Percentiles rank a stretch among this genome's conserved stretches.
phyloP scores from a whole-genome alignment of 2,888 invertebrate genomes.

The Pristionchus mayeri region DNA sequence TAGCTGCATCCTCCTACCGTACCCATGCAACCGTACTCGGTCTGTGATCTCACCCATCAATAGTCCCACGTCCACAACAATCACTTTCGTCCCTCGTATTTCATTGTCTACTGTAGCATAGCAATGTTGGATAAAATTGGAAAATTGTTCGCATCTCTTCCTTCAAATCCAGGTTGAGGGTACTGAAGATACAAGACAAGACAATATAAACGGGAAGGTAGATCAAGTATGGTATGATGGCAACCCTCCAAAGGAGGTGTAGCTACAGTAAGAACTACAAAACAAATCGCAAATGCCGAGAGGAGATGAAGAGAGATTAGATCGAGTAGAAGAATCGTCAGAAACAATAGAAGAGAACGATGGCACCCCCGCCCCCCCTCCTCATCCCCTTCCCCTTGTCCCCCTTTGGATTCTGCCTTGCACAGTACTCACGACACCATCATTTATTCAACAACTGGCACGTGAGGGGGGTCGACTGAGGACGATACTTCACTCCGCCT shows the following conservation, averaged over 20 bases:
- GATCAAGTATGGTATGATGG: too few relatives aligned
- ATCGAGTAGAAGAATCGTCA: not conserved
- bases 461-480: not conserved
- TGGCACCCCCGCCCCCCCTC: not conserved
- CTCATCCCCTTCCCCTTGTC: not conserved
- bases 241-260: too few relatives aligned
- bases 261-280: too few relatives aligned
- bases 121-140: not conserved
- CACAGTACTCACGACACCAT: conserved; percentile 18
- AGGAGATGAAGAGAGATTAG: not conserved
- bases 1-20: conserved; percentile 13
- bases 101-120: not conserved
- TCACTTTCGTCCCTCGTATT: not conserved
- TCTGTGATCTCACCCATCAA: conserved; percentile 9
- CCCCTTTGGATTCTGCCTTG: not conserved
- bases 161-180: not conserved
- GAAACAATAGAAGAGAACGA: not conserved
- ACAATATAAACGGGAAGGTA: too few relatives aligned
- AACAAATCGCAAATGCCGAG: too few relatives aligned
- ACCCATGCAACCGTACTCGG: conserved; percentile 3
- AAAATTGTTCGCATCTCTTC: not conserved
- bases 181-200: not conserved
- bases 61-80: not conserved
- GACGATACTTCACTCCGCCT: conserved; percentile 24
- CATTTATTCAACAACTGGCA: conserved; percentile 29